These are phyloP conservation scores for Toxostoma redivivum DNA, from an alignment of 2,113 vertebrate species.

Conservation along the genomic window DNA sequence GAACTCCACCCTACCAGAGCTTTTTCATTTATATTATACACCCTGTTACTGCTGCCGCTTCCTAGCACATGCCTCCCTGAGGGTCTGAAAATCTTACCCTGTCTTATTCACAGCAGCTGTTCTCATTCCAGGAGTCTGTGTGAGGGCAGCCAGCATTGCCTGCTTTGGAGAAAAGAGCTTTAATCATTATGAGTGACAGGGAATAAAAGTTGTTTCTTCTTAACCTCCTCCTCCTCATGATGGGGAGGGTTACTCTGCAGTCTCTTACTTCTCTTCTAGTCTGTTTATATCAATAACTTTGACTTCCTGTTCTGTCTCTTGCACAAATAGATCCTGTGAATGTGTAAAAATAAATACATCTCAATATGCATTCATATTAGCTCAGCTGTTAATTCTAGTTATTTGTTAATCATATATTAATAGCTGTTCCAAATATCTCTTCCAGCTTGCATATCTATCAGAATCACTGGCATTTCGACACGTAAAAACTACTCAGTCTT, in stretches of 20 bases:
- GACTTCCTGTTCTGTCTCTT: neutral
- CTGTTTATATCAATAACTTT: neutral
- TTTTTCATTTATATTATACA: neutral
- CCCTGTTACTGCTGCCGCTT: neutral
- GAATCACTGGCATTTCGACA: neutral
- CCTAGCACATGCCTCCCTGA: neutral
- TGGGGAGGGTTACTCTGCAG: neutral
- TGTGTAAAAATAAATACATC: neutral
- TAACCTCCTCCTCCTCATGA: neutral
- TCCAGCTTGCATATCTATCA: neutral
- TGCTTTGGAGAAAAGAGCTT: constrained; percentile 11
- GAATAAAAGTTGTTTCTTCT: neutral
- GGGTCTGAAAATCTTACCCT: constrained; percentile 26
- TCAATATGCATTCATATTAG: neutral
- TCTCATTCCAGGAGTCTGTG: constrained; percentile 1
- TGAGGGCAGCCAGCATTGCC: constrained; percentile 12
- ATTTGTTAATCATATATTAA: neutral
- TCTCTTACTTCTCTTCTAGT: neutral
- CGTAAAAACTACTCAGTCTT: neutral
- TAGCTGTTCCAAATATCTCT: neutral
- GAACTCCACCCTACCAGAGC: neutral
- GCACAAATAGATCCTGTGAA: neutral
- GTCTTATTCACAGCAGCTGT: constrained; percentile 29
- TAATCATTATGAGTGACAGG: constrained; percentile 29
- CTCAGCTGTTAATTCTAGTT: neutral